Evolutionary conservation across 2,113 vertebrate species (phyloP).

Genomic region (Cheirogaleus medius): DNA sequence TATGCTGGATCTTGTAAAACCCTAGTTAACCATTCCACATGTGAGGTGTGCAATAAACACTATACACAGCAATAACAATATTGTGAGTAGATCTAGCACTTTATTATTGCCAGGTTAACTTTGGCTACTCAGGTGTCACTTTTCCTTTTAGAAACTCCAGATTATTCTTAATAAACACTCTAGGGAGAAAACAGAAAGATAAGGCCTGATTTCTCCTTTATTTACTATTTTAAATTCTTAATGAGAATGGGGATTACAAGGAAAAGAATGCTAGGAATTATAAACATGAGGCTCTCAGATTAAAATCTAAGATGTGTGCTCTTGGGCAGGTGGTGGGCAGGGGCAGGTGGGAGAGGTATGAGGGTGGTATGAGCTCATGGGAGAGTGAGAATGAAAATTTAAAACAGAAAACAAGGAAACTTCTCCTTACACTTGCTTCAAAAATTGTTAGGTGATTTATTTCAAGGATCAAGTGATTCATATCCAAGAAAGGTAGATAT

Average conservation of each 20-base stretch:
- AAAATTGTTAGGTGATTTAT: background rate
- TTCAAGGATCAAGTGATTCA: background rate
- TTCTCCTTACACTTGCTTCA: background rate
- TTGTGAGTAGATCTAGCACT: background rate
- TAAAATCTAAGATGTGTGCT: background rate
- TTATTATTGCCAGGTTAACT: background rate
- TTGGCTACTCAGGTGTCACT: background rate
- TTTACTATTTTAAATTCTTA: slow-evolving; percentile 13
- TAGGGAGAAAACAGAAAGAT: background rate
- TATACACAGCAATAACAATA: background rate
- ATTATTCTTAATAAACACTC: background rate
- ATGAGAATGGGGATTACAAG: background rate
- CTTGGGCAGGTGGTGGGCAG: background rate
- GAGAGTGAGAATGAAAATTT: background rate
- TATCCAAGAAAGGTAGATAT: background rate
- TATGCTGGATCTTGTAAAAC: background rate
- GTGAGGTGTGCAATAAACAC: background rate
- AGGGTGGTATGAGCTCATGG: background rate
- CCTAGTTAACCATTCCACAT: background rate
- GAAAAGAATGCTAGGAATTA: background rate
- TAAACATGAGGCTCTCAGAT: background rate
- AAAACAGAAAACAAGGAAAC: background rate
- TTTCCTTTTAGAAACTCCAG: slow-evolving; percentile 21
- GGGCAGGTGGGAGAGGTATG: background rate
- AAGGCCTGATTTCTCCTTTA: background rate